These are phyloP conservation scores for Sciaenops ocellatus DNA, from an alignment of 2,797 vertebrate species.

Conservation along the genomic window DNA sequence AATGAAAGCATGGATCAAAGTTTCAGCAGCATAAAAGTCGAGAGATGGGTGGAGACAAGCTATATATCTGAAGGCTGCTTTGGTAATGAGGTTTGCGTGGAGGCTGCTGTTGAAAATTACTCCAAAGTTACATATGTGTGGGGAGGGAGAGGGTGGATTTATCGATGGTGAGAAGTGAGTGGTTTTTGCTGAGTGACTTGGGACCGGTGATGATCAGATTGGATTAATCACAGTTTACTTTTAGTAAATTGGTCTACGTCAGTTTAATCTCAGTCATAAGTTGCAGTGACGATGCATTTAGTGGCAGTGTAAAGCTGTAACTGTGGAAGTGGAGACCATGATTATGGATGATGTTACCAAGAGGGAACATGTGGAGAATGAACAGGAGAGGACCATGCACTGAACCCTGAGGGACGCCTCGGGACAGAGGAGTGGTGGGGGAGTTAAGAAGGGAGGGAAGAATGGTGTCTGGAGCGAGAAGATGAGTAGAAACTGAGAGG, in stretches of 20 bases:
- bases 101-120: neutral
- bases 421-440: neutral
- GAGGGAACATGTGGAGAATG: neutral
- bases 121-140: neutral
- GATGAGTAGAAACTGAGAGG: conserved; percentile 4
- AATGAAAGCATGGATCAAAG: neutral
- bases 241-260: neutral
- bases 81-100: neutral
- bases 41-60: too few relatives aligned
- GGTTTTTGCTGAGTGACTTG: neutral
- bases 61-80: neutral
- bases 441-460: neutral
- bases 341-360: neutral
- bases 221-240: neutral
- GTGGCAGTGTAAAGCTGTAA: neutral
- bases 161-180: neutral
- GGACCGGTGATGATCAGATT: neutral
- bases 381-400: neutral
- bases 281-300: neutral
- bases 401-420: conserved; percentile 8
- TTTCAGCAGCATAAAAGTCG: neutral
- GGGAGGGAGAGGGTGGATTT: neutral
- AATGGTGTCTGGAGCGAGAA: neutral
- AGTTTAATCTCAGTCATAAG: neutral
- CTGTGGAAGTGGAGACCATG: neutral